A percentile compares a stretch with the other conserved stretches of the same genome.
Evolutionary conservation across 2,888 invertebrate species (phyloP).

Genomic region (Plagodis pulveraria): DNA sequence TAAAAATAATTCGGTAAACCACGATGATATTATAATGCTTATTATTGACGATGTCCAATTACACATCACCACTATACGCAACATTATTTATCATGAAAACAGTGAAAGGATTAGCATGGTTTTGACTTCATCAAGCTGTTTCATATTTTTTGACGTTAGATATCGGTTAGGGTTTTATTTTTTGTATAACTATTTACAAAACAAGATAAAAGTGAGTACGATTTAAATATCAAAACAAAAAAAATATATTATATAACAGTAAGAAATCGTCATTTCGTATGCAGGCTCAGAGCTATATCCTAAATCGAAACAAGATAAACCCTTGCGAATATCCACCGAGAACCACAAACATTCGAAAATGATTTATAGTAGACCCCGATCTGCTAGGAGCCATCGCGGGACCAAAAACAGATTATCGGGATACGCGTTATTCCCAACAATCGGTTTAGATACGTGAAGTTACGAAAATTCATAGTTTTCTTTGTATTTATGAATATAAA

Average conservation of each 20-base stretch:
- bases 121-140: too few relatives aligned
- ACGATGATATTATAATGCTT: too few relatives aligned
- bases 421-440: slow-evolving; percentile 70
- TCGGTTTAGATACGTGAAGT: slow-evolving; percentile 52
- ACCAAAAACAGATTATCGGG: slow-evolving; percentile 79
- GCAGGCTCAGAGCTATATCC: slow-evolving; percentile 51
- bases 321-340: slow-evolving; percentile 69
- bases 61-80: too few relatives aligned
- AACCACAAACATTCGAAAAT: slow-evolving; percentile 77
- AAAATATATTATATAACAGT: background rate
- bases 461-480: slow-evolving; percentile 15
- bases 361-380: slow-evolving; percentile 75
- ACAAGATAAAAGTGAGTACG: too few relatives aligned
- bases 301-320: slow-evolving; percentile 74
- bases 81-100: too few relatives aligned
- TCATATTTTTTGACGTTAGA: too few relatives aligned
- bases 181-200: too few relatives aligned
- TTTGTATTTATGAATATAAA: slow-evolving; percentile 20
- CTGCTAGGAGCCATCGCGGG: slow-evolving; percentile 69
- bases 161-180: too few relatives aligned
- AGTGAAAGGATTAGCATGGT: too few relatives aligned
- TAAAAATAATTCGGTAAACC: too few relatives aligned
- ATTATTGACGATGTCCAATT: too few relatives aligned
- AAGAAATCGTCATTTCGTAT: slow-evolving; percentile 7
- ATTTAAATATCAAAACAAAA: background rate